Evolutionary conservation across 2,113 vertebrate species (phyloP).

Genomic region (Istiophorus platypterus): DNA sequence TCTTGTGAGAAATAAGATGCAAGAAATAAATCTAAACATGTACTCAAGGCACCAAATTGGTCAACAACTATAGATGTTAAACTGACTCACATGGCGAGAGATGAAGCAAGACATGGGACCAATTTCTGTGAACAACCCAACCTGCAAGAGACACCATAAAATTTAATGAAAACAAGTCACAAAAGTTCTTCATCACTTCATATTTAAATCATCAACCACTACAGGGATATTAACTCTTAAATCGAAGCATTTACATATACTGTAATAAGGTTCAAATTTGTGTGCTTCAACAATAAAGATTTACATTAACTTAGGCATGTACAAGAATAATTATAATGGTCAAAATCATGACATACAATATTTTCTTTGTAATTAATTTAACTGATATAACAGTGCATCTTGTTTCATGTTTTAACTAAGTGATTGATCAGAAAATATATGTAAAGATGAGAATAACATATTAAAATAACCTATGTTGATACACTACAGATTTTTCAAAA

Average conservation of each 20-base stretch:
- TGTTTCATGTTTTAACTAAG: not conserved
- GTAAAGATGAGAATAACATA: no score
- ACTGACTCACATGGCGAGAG: slow-evolving; percentile 91
- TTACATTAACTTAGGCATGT: not conserved
- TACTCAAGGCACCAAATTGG: not conserved
- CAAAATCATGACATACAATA: not conserved
- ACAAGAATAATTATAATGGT: not conserved
- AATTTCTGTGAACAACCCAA: slow-evolving; percentile 95
- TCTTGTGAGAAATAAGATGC: not conserved
- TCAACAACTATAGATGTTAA: not conserved
- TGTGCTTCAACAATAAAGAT: not conserved
- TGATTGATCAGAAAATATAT: no score
- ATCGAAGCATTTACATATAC: not conserved
- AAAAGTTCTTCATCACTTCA: not conserved
- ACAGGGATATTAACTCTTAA: not conserved
- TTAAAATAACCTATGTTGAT: no score
- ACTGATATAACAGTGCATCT: not conserved
- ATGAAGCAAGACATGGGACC: slow-evolving; percentile 98
- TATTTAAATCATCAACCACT: not conserved
- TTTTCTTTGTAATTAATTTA: not conserved
- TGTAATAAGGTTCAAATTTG: not conserved
- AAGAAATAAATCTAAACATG: not conserved
- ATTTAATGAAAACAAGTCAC: not conserved
- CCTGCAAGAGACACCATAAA: slow-evolving; percentile 75
- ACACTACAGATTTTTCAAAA: no score